These are phyloP conservation scores for Corvus moneduloides DNA, from an alignment of 2,113 vertebrate species.

Conservation along the genomic window DNA sequence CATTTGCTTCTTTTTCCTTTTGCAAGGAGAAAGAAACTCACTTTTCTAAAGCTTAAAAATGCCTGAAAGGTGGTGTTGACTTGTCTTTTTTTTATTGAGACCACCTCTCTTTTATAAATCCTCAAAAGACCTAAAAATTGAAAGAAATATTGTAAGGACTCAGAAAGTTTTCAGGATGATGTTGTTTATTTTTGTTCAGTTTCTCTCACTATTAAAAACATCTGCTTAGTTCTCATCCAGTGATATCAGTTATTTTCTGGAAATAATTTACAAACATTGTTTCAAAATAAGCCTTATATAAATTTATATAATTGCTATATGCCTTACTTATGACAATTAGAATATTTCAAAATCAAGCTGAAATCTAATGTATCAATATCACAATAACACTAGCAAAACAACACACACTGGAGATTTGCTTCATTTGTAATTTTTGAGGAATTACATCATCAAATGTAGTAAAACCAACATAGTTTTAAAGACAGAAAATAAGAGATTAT, in stretches of 20 bases:
- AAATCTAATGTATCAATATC: background rate
- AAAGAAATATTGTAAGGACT: background rate
- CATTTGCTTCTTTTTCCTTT: background rate
- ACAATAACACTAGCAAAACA: background rate
- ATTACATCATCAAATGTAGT: background rate
- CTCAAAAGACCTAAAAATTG: background rate
- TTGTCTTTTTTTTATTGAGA: background rate
- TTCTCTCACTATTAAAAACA: background rate
- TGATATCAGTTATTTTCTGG: background rate
- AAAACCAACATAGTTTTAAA: background rate
- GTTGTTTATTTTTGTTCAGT: background rate
- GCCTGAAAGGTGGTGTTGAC: background rate
- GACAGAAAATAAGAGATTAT: background rate
- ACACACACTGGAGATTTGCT: background rate
- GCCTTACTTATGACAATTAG: background rate
- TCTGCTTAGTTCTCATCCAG: background rate
- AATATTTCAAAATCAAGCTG: background rate
- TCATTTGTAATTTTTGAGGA: background rate
- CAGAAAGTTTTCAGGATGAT: background rate
- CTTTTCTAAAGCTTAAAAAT: background rate
- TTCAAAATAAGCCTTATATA: background rate
- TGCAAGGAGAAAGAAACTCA: background rate
- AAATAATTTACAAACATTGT: background rate
- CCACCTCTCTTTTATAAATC: background rate
- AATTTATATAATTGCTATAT: background rate